These are phyloP conservation scores for Buceros bicornis DNA, from an alignment of 2,797 vertebrate genomes.

Conservation along the genomic window DNA sequence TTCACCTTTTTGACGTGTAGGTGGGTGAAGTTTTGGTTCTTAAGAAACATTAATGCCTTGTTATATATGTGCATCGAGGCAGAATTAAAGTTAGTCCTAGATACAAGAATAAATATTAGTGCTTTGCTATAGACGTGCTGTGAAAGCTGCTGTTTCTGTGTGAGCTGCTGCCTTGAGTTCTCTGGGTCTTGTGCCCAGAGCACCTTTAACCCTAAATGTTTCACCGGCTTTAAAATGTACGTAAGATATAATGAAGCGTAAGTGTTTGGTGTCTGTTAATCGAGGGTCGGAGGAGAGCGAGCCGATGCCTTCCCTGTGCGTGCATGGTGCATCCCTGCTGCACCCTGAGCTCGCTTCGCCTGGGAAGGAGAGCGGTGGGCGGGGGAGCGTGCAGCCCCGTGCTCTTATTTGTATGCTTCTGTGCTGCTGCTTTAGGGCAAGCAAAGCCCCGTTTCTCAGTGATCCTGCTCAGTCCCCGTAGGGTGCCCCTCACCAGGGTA, in stretches of 20 bases:
- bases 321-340: background rate
- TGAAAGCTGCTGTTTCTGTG: conserved; percentile 34
- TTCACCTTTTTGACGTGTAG: background rate
- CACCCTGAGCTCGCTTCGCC: background rate
- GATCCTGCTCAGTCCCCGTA: conserved; percentile 33
- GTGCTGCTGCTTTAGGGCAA: conserved; percentile 35
- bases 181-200: background rate
- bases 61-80: background rate
- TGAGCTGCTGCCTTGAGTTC: background rate
- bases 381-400: background rate
- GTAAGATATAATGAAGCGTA: background rate
- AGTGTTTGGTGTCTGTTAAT: background rate
- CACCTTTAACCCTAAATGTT: conserved; percentile 7
- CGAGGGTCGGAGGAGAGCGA: background rate
- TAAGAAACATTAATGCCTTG: background rate
- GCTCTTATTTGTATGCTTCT: conserved; percentile 31
- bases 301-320: background rate
- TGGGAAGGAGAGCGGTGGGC: background rate
- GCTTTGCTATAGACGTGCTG: background rate
- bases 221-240: background rate
- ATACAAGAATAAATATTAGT: conserved; percentile 28
- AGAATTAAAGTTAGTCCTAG: conserved; percentile 28
- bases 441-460: background rate
- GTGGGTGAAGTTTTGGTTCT: background rate
- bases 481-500: conserved; percentile 52